Conservation (phyloP, 1,140 invertebrate genomes). For the Onthophagus taurus region DNA sequence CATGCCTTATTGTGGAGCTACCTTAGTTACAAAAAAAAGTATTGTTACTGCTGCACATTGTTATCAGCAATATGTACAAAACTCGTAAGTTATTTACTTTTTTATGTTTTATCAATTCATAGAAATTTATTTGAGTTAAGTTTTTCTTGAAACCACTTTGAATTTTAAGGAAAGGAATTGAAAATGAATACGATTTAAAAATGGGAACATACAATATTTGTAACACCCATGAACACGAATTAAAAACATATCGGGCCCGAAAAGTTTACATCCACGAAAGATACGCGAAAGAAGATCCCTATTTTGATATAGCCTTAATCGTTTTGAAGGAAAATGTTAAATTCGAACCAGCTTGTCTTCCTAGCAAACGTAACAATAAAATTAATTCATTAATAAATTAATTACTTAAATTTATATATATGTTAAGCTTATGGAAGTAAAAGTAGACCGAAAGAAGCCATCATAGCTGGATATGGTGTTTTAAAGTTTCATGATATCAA, state of each 20-base stretch:
- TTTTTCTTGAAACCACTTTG: constrained; percentile 12
- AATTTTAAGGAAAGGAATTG: too few relatives aligned
- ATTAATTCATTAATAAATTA: too few relatives aligned
- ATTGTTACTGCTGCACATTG: constrained; percentile 6
- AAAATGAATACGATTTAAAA: constrained; percentile 23
- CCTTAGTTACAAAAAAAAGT: background rate
- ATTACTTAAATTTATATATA: too few relatives aligned
- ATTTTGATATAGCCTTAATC: constrained; percentile 29
- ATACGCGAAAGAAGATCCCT: constrained; percentile 26
- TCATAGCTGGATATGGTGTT: constrained; percentile 25
- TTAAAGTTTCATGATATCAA: constrained; percentile 18
- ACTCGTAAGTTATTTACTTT: background rate
- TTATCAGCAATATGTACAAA: constrained; percentile 1
- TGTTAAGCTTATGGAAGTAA: constrained; percentile 4
- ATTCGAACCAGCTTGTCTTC: constrained; percentile 27
- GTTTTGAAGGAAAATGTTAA: constrained; percentile 19
- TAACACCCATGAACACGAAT: constrained; percentile 20
- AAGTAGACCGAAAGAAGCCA: constrained; percentile 18
- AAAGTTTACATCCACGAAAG: constrained; percentile 30
- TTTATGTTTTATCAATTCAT: background rate
- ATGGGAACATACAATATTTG: constrained; percentile 31
- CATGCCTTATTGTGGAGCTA: background rate
- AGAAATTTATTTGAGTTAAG: background rate
- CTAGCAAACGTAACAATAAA: constrained; percentile 8
- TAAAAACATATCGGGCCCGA: constrained; percentile 18